phyloP scores from a whole-genome alignment of 2,888 invertebrate species.

The Teleiodes luculella region DNA sequence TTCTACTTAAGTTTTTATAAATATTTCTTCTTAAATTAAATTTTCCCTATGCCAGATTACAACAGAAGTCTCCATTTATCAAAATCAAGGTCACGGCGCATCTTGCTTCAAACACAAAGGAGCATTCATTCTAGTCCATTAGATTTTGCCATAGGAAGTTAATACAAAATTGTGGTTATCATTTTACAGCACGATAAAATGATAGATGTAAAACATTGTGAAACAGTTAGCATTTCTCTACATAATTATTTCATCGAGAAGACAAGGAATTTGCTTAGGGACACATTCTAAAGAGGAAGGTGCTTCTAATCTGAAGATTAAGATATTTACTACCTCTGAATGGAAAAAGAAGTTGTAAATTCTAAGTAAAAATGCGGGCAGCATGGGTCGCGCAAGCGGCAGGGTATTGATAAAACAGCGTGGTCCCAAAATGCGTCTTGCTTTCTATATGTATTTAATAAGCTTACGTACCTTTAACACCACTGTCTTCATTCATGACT shows the following conservation, averaged over 20 bases:
- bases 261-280: too few relatives aligned
- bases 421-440: constrained; percentile 7
- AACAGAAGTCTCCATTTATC: not conserved
- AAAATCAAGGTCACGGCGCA: constrained; percentile 4
- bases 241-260: too few relatives aligned
- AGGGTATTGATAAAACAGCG: constrained; percentile 24
- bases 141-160: not conserved
- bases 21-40: too few relatives aligned
- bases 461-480: constrained; percentile 49
- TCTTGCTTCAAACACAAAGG: not conserved
- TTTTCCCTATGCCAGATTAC: too few relatives aligned
- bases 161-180: not conserved
- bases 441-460: not conserved
- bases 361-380: not conserved
- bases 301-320: not conserved
- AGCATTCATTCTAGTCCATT: not conserved
- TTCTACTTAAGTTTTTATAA: too few relatives aligned
- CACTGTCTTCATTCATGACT: constrained; percentile 59
- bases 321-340: not conserved
- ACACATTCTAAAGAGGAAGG: too few relatives aligned
- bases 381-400: constrained; percentile 10
- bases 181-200: not conserved
- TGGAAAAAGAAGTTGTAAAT: not conserved
- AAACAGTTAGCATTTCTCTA: too few relatives aligned
- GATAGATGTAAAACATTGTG: too few relatives aligned